These are phyloP conservation scores for Lacanobia oleracea DNA, from an alignment of 2,888 invertebrate species.

Conservation along the genomic window DNA sequence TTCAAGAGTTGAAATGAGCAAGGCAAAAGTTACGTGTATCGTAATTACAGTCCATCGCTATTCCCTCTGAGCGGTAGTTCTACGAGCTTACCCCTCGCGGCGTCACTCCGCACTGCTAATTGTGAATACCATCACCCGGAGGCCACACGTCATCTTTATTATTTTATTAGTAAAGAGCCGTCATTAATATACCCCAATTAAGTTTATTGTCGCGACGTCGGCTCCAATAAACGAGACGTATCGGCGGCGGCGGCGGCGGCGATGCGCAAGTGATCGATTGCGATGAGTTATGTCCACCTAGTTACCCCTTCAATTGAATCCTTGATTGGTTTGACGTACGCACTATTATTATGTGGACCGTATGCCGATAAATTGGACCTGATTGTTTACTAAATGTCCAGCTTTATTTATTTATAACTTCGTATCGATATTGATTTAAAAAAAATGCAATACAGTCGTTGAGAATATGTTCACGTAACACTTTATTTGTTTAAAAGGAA, in stretches of 20 bases:
- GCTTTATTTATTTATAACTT: constrained; percentile 68
- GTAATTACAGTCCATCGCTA: constrained; percentile 5
- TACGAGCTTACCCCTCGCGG: constrained; percentile 36
- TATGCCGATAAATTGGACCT: constrained; percentile 85
- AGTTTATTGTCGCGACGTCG: constrained; percentile 87
- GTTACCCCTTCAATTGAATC: constrained; percentile 90
- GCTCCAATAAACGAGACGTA: constrained; percentile 86
- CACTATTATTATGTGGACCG: constrained; percentile 83
- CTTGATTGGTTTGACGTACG: constrained; percentile 89
- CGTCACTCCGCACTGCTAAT: constrained; percentile 71
- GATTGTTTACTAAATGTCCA: constrained; percentile 82
- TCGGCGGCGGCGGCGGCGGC: constrained; percentile 75
- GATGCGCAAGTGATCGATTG: constrained; percentile 86
- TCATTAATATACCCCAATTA: constrained; percentile 88
- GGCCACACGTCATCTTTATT: constrained; percentile 84
- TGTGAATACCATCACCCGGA: constrained; percentile 77
- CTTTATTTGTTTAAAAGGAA: constrained; percentile 69
- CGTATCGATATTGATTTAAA: constrained; percentile 49
- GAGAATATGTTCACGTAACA: constrained; percentile 63
- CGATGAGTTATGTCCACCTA: constrained; percentile 87
- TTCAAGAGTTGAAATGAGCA: not conserved
- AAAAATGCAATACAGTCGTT: constrained; percentile 55
- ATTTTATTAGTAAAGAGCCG: constrained; percentile 86
- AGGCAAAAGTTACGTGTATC: not conserved
- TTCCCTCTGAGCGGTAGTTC: constrained; percentile 14